Conservation (phyloP, 2,113 vertebrate genomes). For the Orthonyx spaldingii region DNA sequence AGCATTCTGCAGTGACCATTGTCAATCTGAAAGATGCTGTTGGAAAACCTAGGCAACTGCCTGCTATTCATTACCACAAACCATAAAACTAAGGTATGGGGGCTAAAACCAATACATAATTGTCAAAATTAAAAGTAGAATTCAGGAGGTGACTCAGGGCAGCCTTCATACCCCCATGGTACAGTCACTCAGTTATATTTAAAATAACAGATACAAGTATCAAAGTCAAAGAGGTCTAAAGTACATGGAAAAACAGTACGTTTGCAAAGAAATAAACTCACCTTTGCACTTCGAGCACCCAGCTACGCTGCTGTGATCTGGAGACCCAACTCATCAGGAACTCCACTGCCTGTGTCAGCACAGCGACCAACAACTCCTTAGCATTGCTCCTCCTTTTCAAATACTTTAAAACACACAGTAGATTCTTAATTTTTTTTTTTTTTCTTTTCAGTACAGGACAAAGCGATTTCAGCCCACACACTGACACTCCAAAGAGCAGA, state of each 20-base stretch:
- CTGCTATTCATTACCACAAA: neutral
- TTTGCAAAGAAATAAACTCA: neutral
- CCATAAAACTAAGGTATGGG: neutral
- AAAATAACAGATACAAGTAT: neutral
- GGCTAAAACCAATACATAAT: neutral
- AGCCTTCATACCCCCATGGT: neutral
- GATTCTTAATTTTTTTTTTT: neutral
- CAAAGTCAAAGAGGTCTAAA: neutral
- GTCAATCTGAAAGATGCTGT: neutral
- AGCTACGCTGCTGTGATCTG: accelerated
- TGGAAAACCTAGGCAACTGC: neutral
- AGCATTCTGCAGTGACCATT: neutral
- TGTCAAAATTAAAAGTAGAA: neutral
- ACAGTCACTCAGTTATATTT: accelerated
- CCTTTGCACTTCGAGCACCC: accelerated
- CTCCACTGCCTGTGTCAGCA: neutral
- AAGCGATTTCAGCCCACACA: accelerated
- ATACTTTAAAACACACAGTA: neutral
- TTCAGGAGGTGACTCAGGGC: neutral
- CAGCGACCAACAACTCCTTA: neutral
- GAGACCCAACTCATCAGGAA: accelerated
- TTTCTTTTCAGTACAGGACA: neutral
- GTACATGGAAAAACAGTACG: accelerated
- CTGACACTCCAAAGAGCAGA: neutral
- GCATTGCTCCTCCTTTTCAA: neutral